Evolutionary conservation across 1,140 invertebrate genomes (phyloP), one percentile per base, ranked within the genome.

Genomic region (Phthorimaea operculella): DNA sequence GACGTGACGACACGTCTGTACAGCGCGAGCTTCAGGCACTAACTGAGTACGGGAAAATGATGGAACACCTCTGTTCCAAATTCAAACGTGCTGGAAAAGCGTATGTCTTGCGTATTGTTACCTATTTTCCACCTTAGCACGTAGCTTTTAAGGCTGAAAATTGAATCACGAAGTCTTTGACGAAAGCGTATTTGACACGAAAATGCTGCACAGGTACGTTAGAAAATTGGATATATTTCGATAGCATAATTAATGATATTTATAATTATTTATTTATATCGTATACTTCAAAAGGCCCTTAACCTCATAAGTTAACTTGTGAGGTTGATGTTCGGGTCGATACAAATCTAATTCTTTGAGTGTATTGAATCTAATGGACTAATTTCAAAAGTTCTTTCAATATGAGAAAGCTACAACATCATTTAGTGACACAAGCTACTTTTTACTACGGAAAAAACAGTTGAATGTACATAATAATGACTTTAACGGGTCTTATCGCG

Each of bases 211-310:
- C 14, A 47, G 45, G 45, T 47, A 47, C 45, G 45, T 47, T 47
- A 9, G 8, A 16, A 39, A 39, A 67, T 69, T 66, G 60, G 58
- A 63, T 66, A 60, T 66, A 62, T 58, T 58, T 54, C 55, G 57
- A 39, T 60, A 63, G 55, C 64, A 69, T 66, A 66, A 69, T 69
- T 64, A 69, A 69, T 64, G 50, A 51, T 52, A 56, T 62, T 64
- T 64, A 66, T 64, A 66, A 66, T 68, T 63, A 66, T 64, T 59
- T 59, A 66, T 66, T 59, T 52, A 62, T 59, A 50, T 58, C 17
- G n/a, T n/a, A n/a, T n/a, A n/a, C n/a, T 47, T 18, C 14, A 47
- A 42, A n/a, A n/a, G n/a, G n/a, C n/a, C n/a, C n/a, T n/a, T n/a
- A n/a, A n/a, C n/a, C n/a, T n/a, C n/a, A n/a, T n/a, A n/a, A 14